Evolutionary conservation across 2,113 vertebrate species (phyloP).

Genomic region (Prinia subflava): DNA sequence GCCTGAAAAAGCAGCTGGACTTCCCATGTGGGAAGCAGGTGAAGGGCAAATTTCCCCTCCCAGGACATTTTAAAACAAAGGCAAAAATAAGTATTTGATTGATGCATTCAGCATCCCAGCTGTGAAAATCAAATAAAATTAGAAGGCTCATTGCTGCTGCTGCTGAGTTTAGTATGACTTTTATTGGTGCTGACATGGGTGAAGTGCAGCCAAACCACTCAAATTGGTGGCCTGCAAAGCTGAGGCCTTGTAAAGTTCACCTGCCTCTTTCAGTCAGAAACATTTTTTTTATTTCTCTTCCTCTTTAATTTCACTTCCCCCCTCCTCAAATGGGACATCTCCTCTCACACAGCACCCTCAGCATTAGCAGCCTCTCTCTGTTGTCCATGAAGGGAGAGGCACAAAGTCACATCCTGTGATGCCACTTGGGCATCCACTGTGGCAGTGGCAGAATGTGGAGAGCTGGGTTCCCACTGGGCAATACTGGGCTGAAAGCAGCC

Average conservation of each 20-base stretch:
- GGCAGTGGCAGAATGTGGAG: accelerated
- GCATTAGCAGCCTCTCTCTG: accelerated
- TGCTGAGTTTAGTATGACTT: not conserved
- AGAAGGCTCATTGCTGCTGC: not conserved
- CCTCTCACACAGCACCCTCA: not conserved
- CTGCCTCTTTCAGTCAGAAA: not conserved
- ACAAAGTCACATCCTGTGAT: not conserved
- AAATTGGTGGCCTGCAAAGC: accelerated
- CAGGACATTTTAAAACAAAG: not conserved
- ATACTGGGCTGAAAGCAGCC: not conserved
- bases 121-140: not conserved
- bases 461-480: not conserved
- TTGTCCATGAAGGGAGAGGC: not conserved
- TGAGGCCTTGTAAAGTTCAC: not conserved
- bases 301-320: not conserved
- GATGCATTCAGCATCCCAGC: not conserved
- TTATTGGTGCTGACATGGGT: not conserved
- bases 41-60: not conserved
- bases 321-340: not conserved
- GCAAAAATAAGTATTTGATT: not conserved
- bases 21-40: not conserved
- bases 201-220: not conserved
- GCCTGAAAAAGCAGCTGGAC: constrained; percentile 16
- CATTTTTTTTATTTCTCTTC: not conserved
- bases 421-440: accelerated